Percentiles rank a stretch among this genome's conserved stretches.
Evolutionary conservation across 1,140 invertebrate genomes (phyloP).

Genomic region (Papilio xuthus): DNA sequence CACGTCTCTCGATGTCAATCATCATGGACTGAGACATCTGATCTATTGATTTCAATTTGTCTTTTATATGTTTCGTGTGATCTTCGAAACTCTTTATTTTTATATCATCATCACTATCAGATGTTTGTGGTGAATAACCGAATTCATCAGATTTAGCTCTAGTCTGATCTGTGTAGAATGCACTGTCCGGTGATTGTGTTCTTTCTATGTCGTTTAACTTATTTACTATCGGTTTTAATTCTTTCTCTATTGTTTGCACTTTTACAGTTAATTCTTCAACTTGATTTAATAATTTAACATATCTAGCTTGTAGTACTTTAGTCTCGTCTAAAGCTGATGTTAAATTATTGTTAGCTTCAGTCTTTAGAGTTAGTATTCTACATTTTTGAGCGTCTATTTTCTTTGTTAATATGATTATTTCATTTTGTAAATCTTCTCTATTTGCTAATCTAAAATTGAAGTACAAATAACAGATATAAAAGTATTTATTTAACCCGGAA

Average conservation of each 20-base stretch:
- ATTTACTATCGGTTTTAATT: slow-evolving; percentile 82
- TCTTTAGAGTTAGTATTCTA: slow-evolving; percentile 85
- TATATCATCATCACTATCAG: slow-evolving; percentile 77
- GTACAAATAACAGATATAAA: too few relatives aligned
- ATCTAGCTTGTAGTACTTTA: slow-evolving; percentile 84
- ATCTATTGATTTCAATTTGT: slow-evolving; percentile 80
- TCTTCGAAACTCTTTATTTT: slow-evolving; percentile 73
- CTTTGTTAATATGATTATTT: slow-evolving; percentile 85
- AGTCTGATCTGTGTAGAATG: slow-evolving; percentile 73
- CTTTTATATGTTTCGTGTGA: slow-evolving; percentile 71
- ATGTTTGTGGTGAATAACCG: slow-evolving; percentile 78
- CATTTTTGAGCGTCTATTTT: slow-evolving; percentile 85
- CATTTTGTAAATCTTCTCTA: slow-evolving; percentile 91
- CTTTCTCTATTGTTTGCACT: slow-evolving; percentile 83
- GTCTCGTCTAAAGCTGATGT: slow-evolving; percentile 84
- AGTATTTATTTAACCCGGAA: too few relatives aligned
- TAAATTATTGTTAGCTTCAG: slow-evolving; percentile 84
- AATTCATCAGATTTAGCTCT: slow-evolving; percentile 78
- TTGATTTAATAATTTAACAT: slow-evolving; percentile 83
- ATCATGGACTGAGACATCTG: slow-evolving; percentile 83
- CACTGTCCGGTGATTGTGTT: slow-evolving; percentile 73
- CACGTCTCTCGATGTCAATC: slow-evolving; percentile 73
- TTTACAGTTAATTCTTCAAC: slow-evolving; percentile 83
- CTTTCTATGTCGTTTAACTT: slow-evolving; percentile 76
- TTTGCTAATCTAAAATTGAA: slow-evolving; percentile 84